A percentile compares a stretch with the other conserved stretches of the same genome.
These are phyloP conservation scores for Parapristionchus giblindavisi DNA, from an alignment of 2,888 invertebrate species.

Conservation along the genomic window DNA sequence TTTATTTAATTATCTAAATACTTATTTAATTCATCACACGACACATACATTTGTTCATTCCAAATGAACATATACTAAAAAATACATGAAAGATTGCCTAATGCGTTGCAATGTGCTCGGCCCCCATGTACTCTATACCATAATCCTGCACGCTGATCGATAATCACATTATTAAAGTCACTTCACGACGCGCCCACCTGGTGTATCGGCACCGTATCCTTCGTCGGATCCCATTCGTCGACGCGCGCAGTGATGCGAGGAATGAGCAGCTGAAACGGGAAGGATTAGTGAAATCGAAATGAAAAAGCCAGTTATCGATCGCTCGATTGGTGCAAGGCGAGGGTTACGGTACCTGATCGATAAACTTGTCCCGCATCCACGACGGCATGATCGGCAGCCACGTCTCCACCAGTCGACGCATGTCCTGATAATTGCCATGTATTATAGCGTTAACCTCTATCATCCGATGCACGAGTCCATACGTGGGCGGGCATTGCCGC, in stretches of 20 bases:
- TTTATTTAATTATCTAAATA: not conserved
- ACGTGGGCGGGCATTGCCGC: too few species aligned
- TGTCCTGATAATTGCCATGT: slow-evolving; percentile 78
- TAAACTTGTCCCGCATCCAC: slow-evolving; percentile 84
- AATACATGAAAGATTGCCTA: too few species aligned
- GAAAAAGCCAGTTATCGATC: not conserved
- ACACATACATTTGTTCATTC: too few species aligned
- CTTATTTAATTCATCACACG: not conserved
- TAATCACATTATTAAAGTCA: too few species aligned
- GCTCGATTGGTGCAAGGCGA: not conserved
- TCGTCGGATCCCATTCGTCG: slow-evolving; percentile 85
- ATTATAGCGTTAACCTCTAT: not conserved
- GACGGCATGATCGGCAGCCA: slow-evolving; percentile 84
- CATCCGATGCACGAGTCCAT: too few species aligned
- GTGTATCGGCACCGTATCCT: slow-evolving; percentile 92
- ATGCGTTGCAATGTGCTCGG: too few species aligned
- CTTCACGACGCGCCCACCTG: slow-evolving; percentile 79
- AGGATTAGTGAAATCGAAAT: too few species aligned
- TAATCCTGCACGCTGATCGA: too few species aligned
- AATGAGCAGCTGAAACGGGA: slow-evolving; percentile 50
- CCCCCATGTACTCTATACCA: too few species aligned
- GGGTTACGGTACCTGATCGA: slow-evolving; percentile 78
- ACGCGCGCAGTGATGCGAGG: slow-evolving; percentile 60
- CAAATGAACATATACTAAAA: too few species aligned
- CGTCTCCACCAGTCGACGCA: slow-evolving; percentile 82